Percentiles rank a stretch among this genome's conserved stretches.
Conservation (phyloP, 2,888 invertebrate species). For the Apodemia hepburni region DNA sequence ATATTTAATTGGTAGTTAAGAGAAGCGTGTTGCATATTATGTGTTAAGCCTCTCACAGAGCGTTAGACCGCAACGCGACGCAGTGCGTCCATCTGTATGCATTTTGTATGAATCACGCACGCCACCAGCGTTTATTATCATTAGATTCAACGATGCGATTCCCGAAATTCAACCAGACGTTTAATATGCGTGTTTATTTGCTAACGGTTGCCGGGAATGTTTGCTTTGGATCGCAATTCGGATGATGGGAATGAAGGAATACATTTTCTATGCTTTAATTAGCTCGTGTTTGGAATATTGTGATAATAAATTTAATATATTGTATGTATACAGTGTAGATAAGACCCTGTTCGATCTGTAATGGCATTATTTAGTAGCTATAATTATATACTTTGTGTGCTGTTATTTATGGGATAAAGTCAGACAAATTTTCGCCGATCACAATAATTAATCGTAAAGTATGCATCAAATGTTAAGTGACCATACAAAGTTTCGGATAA, state of each 20-base stretch:
- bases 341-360: no score
- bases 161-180: constrained; percentile 25
- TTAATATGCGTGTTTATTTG: constrained; percentile 26
- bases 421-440: no score
- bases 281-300: no score
- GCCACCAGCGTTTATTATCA: constrained; percentile 23
- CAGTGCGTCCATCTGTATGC: constrained; percentile 30
- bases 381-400: no score
- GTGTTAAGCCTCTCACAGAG: background rate
- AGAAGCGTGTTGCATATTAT: background rate
- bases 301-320: no score
- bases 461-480: no score
- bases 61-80: constrained; percentile 21
- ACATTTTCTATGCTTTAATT: background rate
- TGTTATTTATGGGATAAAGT: no score
- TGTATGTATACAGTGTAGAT: no score
- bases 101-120: constrained; percentile 28
- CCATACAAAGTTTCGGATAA: no score
- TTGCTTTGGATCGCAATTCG: constrained; percentile 4
- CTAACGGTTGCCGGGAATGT: background rate
- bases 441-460: no score
- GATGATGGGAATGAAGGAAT: constrained; percentile 1
- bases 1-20: background rate
- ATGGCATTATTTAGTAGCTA: no score
- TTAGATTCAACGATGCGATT: constrained; percentile 28